Conservation (phyloP, 1,140 invertebrate genomes). For the Pseudomyrmex dendroicus region DNA sequence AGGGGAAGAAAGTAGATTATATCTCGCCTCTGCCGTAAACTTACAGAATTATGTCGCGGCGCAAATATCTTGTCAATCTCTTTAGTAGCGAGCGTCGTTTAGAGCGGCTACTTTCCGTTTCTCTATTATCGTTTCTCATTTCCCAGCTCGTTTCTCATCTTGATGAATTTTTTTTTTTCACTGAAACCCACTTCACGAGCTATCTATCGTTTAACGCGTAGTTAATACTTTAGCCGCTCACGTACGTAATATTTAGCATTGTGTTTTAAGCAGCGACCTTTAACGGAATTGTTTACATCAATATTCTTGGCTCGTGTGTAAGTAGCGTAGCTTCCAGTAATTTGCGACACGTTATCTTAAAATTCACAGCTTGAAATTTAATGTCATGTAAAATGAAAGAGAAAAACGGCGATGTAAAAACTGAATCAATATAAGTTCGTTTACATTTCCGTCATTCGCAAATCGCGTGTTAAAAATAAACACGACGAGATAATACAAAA, state of each 20-base stretch:
- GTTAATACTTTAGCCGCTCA: conserved; percentile 16
- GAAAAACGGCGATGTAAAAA: too few species aligned
- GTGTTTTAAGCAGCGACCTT: background rate
- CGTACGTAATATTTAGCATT: background rate
- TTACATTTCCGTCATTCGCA: background rate
- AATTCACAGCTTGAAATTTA: background rate
- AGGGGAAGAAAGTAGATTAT: conserved; percentile 41
- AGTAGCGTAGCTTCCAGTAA: background rate
- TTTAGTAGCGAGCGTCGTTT: background rate
- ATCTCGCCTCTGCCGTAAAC: background rate
- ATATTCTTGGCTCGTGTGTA: background rate
- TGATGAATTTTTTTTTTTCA: conserved; percentile 11
- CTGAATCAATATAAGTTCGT: background rate
- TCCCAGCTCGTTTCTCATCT: conserved; percentile 27
- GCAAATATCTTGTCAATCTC: conserved; percentile 42
- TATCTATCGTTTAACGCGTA: background rate
- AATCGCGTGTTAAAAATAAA: background rate
- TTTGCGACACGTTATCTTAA: background rate
- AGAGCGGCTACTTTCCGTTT: conserved; percentile 5
- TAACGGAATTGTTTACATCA: background rate
- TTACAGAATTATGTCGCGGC: conserved; percentile 24
- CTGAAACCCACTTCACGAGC: background rate
- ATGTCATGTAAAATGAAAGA: too few species aligned
- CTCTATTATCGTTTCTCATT: conserved; percentile 51
- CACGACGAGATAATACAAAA: background rate